Conservation (phyloP, 2,113 vertebrate genomes). For the Pontoporia blainvillei region DNA sequence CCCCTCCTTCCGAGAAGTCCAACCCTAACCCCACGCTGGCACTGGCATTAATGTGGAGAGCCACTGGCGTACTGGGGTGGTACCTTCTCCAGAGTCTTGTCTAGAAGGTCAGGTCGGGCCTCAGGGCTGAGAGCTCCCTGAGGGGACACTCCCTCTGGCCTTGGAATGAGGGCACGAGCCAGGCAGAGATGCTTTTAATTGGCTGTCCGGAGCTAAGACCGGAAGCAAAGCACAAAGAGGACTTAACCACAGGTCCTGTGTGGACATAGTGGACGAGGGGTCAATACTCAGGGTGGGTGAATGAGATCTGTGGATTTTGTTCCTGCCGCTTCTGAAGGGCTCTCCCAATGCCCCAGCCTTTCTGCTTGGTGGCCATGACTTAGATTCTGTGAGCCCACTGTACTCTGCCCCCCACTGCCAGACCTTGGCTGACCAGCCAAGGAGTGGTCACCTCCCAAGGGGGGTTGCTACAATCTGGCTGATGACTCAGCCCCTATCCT, state of each 20-base stretch:
- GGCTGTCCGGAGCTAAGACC: not conserved
- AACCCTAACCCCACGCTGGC: not conserved
- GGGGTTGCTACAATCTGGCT: not conserved
- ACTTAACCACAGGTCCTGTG: not conserved
- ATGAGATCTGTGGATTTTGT: not conserved
- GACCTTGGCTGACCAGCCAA: not conserved
- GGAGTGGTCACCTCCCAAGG: not conserved
- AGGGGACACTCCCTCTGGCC: not conserved
- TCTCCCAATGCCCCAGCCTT: not conserved
- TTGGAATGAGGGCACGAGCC: not conserved
- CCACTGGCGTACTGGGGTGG: not conserved
- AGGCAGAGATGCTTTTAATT: not conserved
- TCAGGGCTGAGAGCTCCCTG: not conserved
- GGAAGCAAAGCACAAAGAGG: not conserved
- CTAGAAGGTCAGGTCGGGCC: not conserved
- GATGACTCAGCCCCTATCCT: not conserved
- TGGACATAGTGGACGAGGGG: not conserved
- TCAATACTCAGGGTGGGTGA: not conserved
- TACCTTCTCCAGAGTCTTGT: not conserved
- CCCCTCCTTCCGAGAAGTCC: not conserved
- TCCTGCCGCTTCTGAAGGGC: not conserved
- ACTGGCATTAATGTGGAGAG: not conserved
- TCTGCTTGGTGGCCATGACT: not conserved
- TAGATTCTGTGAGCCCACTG: not conserved
- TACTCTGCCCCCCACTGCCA: not conserved